Evolutionary conservation across 2,888 invertebrate genomes (phyloP), one percentile per base, ranked within the genome.

Genomic region (Eupithecia pulchellata): DNA sequence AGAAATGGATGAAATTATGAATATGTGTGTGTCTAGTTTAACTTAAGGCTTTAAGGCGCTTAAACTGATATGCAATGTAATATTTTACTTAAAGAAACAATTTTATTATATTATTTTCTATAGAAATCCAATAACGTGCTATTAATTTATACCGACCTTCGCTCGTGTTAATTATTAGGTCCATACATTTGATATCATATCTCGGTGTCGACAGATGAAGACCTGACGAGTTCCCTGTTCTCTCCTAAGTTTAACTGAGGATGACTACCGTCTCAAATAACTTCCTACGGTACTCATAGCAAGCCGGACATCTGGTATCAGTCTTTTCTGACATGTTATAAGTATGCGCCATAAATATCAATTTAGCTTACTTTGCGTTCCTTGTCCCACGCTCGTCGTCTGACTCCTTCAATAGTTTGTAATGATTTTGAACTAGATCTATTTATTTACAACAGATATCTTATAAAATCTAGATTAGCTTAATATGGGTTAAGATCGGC

Each of bases 341-440:
- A 32, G 47, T 34, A 64, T 47, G 42, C 47, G 63, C 63, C 29
- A 64, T 64, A 32, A 64, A 64, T 64, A 52, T 64, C 64, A 64
- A 64, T 64, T 52, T 64, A 29, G 52, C 52, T 64, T 52, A 32
- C 34, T 52, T 64, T 64, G 52, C 32, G 32, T 52, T 32, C 14
- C 42, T 29, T 52, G 52, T 52, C 52, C 52, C 64, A 64, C 64
- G 47, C 20, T 64, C 42, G 47, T 42, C 29, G 9, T 64, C 42
- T n/a, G 17, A 29, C 42, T 47, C 42, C 29, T 47, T 63, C 27
- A 42, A 63, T 42, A 29, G 63, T 17, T 42, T 58, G 30, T 58
- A 58, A 60, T 60, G 60, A n/a, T 60, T 60, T 60, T 32, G 30
- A n/a, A 60, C 60, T 32, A 57, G 29, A 57, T 57, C 6, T 57